Evolutionary conservation across 2,113 vertebrate genomes (phyloP).

Genomic region (Corythaeola cristata): DNA sequence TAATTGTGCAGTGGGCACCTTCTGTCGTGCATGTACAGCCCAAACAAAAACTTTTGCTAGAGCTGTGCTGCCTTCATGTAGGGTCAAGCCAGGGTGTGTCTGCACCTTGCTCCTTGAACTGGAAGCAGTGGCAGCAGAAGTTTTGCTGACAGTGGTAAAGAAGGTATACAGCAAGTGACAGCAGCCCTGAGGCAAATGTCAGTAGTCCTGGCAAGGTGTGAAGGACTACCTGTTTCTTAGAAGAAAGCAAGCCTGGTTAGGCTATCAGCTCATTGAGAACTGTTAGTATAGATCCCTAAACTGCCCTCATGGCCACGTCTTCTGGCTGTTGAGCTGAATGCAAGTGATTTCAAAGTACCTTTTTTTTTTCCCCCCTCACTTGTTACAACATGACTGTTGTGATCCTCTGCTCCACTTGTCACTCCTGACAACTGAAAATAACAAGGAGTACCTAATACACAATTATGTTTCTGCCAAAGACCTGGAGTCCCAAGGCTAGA

Average conservation of each 20-base stretch:
- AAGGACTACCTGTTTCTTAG: not conserved
- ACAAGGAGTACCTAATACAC: not conserved
- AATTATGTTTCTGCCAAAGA: not conserved
- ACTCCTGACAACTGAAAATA: not conserved
- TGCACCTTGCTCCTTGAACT: not conserved
- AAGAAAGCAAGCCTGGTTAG: not conserved
- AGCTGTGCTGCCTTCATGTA: not conserved
- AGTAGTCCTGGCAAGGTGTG: not conserved
- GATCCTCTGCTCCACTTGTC: not conserved
- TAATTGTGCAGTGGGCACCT: not conserved
- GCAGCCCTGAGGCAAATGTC: not conserved
- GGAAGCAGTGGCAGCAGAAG: not conserved
- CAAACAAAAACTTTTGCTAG: not conserved
- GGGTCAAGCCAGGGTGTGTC: not conserved
- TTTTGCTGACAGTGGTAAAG: not conserved
- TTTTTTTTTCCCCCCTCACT: not conserved
- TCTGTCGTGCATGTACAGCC: rapidly evolving
- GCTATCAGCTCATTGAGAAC: not conserved
- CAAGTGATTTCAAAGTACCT: not conserved
- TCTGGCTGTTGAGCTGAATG: not conserved
- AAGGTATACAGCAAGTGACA: not conserved
- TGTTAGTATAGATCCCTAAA: not conserved
- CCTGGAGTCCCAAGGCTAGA: not conserved
- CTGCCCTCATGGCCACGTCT: not conserved
- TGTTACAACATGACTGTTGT: not conserved